Conservation (phyloP, 2,888 invertebrate genomes). For the Kryphioiulus occultus region DNA sequence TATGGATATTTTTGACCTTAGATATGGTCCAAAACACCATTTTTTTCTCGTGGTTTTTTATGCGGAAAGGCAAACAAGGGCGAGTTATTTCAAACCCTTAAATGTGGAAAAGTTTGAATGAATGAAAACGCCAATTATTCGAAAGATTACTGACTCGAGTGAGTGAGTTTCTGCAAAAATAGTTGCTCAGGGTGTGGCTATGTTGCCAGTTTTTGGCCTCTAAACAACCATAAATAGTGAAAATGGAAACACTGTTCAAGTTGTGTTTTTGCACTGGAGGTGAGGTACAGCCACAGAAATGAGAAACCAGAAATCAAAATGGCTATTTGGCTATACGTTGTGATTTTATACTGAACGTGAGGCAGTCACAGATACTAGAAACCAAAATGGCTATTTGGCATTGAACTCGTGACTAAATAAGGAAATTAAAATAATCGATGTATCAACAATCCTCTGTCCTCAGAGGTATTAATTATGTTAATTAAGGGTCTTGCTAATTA, state of each 20-base stretch:
- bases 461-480: not conserved
- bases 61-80: not conserved
- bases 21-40: not conserved
- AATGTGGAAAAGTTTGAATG: not conserved
- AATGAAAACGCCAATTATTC: conserved; percentile 17
- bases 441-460: not conserved
- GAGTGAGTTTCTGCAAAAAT: not conserved
- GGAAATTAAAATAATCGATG: not conserved
- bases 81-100: not conserved
- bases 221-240: conserved; percentile 7
- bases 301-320: too few relatives aligned
- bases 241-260: not conserved
- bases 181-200: not conserved
- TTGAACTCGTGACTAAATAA: not conserved
- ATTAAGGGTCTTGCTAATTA: not conserved
- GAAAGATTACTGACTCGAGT: not conserved
- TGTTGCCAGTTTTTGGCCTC: not conserved
- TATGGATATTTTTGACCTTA: conserved; percentile 2
- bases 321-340: too few relatives aligned
- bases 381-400: not conserved
- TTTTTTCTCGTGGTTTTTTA: too few relatives aligned
- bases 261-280: too few relatives aligned
- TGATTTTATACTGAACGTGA: too few relatives aligned
- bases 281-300: too few relatives aligned
- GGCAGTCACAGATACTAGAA: too few relatives aligned